phyloP scores from a whole-genome alignment of 2,888 invertebrate species.

The Polydrusus cervinus region DNA sequence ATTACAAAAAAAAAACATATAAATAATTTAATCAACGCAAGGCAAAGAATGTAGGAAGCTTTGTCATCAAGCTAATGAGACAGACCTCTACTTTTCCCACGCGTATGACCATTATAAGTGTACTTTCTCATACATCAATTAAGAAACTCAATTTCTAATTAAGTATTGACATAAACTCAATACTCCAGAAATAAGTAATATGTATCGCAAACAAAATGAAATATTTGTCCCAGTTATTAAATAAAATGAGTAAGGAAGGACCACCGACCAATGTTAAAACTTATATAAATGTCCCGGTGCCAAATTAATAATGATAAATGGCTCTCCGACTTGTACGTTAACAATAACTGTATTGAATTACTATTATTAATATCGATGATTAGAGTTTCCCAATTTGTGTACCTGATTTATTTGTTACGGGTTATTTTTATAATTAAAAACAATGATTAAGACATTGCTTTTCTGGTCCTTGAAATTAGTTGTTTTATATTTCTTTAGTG shows the following conservation, averaged over 20 bases:
- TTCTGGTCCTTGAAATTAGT: background rate
- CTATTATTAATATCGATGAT: slow-evolving; percentile 31
- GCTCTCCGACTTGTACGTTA: background rate
- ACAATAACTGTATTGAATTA: slow-evolving; percentile 20
- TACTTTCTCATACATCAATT: too few species aligned
- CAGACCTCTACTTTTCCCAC: too few species aligned
- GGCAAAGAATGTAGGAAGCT: too few species aligned
- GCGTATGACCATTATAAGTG: too few species aligned
- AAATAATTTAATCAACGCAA: too few species aligned
- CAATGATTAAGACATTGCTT: background rate
- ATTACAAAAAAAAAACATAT: too few species aligned
- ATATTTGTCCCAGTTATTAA: slow-evolving; percentile 10
- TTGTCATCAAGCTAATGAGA: too few species aligned
- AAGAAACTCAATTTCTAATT: background rate
- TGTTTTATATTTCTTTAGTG: too few species aligned
- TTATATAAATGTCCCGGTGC: slow-evolving; percentile 10
- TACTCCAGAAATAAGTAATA: background rate
- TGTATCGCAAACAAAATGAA: background rate
- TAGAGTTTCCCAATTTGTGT: background rate
- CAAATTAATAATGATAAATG: slow-evolving; percentile 29
- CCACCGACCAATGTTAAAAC: slow-evolving; percentile 13
- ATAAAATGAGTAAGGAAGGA: slow-evolving; percentile 4
- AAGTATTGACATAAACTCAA: background rate
- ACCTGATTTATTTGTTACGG: background rate
- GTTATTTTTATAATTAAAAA: slow-evolving; percentile 3